Evolutionary conservation across 2,113 vertebrate genomes (phyloP).

Genomic region (Steatornis caripensis): DNA sequence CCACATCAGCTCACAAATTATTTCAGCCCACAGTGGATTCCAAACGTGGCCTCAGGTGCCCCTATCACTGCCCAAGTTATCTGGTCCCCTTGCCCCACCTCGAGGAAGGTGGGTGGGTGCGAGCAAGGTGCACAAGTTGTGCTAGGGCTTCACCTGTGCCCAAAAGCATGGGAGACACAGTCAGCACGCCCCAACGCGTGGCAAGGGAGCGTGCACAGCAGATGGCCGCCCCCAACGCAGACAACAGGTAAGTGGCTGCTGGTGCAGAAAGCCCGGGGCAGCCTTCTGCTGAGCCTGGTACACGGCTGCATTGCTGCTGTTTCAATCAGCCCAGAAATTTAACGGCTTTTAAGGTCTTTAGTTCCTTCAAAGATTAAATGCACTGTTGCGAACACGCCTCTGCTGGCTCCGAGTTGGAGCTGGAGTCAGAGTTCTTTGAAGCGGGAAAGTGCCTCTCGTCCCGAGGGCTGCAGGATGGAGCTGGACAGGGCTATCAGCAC

Average conservation of each 20-base stretch:
- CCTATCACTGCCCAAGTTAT: neutral
- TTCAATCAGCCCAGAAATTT: neutral
- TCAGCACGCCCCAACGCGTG: rapidly evolving
- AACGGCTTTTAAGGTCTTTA: neutral
- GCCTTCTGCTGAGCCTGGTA: neutral
- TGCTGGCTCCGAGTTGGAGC: neutral
- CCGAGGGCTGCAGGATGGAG: neutral
- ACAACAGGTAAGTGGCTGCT: rapidly evolving
- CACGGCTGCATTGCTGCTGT: rapidly evolving
- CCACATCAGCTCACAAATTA: neutral
- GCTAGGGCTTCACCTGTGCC: neutral
- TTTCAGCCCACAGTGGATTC: neutral
- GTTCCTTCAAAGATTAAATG: neutral
- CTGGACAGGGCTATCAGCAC: neutral
- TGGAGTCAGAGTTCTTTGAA: neutral
- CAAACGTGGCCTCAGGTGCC: rapidly evolving
- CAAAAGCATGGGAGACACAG: rapidly evolving
- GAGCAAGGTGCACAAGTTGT: neutral
- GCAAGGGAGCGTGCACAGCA: rapidly evolving
- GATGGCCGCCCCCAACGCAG: neutral
- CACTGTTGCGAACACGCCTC: neutral
- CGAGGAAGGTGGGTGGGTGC: neutral
- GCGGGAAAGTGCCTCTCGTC: rapidly evolving
- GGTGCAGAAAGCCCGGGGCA: neutral
- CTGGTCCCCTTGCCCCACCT: neutral